These are phyloP conservation scores for Sorex maritimensis DNA, from an alignment of 2,797 vertebrate genomes.

Conservation along the genomic window DNA sequence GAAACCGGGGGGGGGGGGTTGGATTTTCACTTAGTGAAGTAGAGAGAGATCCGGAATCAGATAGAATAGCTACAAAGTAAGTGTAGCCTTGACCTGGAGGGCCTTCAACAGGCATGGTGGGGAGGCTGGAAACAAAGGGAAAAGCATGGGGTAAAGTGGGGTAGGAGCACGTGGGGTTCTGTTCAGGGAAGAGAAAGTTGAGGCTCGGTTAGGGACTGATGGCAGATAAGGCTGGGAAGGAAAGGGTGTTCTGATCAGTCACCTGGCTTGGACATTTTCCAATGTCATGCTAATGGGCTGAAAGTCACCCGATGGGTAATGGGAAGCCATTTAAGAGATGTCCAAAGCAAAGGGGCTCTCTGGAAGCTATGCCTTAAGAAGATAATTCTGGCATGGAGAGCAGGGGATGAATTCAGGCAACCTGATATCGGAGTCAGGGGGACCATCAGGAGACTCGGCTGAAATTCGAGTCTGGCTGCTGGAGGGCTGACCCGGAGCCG, in stretches of 20 bases:
- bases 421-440: background rate
- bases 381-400: background rate
- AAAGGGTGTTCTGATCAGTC: background rate
- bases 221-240: background rate
- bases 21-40: background rate
- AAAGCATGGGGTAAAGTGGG: accelerated
- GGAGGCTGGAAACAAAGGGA: background rate
- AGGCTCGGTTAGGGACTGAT: background rate
- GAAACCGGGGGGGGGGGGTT: background rate
- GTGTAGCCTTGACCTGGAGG: background rate
- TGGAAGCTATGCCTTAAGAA: constrained; percentile 30
- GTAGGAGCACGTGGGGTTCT: background rate
- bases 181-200: background rate
- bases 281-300: background rate
- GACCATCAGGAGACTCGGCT: background rate
- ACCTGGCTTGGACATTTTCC: background rate
- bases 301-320: constrained; percentile 48
- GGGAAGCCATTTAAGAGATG: constrained; percentile 21
- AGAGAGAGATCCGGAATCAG: background rate
- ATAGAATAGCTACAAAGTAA: too few relatives aligned
- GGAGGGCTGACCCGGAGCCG: background rate
- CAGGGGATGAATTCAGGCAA: background rate
- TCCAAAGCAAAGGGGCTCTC: background rate
- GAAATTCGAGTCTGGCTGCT: constrained; percentile 9
- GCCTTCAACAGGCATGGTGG: background rate